Base-by-base conservation (phyloP, 2,113 vertebrate species). In the Saccopteryx bilineata region DNA sequence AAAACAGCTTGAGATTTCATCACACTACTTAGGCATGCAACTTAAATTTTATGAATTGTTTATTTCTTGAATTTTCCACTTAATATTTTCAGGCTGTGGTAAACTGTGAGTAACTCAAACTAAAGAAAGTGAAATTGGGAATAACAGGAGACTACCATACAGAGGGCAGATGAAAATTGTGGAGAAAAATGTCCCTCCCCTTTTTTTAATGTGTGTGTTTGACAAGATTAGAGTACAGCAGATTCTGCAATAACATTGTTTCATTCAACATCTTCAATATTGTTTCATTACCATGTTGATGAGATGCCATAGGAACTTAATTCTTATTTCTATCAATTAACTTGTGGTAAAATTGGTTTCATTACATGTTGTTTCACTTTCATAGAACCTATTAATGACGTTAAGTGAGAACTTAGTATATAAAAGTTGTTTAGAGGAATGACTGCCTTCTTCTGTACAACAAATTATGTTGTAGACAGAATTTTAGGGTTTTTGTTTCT, bases 351-450 rank as follows among this genome's bases (percentile, higher is more conserved):
- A 79, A 79, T 33, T 79, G 52, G 52, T 79, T 56, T 56, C 26
- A 21, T 79, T 79, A 56, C 56, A 78, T 33, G 11, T 80, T 60
- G n/a, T 39, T 79, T 80, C 7, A 2, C 54, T 80, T 80, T 39
- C 11, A 5, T 12, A 80, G 12, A 58, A 80, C n/a, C 54, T 60
- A 80, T 60, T 48, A 56, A 79, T 4, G 12, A 60, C n/a, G 21
- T 60, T 58, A 58, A 33, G 7, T 80, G 54, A 60, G 2, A 7
- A 60, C 54, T 80, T 60, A 80, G 19, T 80, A 7, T 60, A 71
- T 83, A 72, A 78, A 94, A 90, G 10, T 31, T 82, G 7, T 89
- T 89, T 81, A 63, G 79, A 90, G 46, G 92, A 94, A 92, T 24
- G 17, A 56, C 9, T 75, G 12, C 12, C 13, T 93, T 18, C 6